Base-by-base conservation (phyloP, 2,797 vertebrate genomes). In the Halcyon leucocephala region DNA sequence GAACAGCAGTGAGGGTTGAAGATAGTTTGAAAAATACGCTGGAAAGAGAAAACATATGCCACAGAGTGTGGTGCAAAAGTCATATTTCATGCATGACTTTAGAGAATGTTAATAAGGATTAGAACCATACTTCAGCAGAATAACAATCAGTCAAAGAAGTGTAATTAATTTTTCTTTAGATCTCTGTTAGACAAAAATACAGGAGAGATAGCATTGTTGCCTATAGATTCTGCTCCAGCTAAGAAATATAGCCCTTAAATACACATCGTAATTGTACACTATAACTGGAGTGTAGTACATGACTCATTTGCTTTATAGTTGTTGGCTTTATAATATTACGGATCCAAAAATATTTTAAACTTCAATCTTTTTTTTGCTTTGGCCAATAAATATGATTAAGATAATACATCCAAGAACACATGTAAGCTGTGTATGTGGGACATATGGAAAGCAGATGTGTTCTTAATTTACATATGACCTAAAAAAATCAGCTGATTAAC, bases 21-120 rank as follows among this genome's bases (percentile, higher is more conserved):
- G 98, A 98, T 98, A 98, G 98, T 97, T 98, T 98, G 98, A 98
- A 98, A 99, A 98, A 99, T 98, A 98, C 98, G 97, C 98, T 97
- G 97, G 98, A 98, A 98, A 98, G 98, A 99, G 98, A 98, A 99
- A 99, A 99, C 99, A 99, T 95, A 99, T 98, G 98, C 97, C 89
- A 96, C 86, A 93, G 95, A 98, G 98, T 98, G 98, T 98, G 98
- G 98, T 98, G 96, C 98, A 98, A 98, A 98, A 98, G 98, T 98
- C 98, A 97, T 98, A 98, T 99, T 98, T 98, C 99, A 99, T 98
- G 98, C 98, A 98, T 98, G 98, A 98, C 98, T 98, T 98, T 97
- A 97, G 98, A 98, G 98, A 99, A 99, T 98, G 98, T 98, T 99
- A 99, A 99, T 99, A 98, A 99, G 98, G 98, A 99, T 99, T 99